Conservation (phyloP, 2,888 invertebrate species). For the Prosopocoilus inquinatus region DNA sequence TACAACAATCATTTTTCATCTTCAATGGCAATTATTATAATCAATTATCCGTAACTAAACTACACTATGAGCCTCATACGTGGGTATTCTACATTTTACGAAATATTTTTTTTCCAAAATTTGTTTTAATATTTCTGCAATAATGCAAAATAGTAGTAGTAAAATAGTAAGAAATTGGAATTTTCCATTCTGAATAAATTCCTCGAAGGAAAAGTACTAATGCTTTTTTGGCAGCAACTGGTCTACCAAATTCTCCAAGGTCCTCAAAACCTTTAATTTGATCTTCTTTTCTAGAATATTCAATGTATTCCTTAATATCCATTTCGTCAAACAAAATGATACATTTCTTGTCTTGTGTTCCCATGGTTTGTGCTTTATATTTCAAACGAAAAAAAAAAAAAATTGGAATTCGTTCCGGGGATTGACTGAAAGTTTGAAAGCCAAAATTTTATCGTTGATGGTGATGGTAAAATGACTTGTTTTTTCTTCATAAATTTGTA, state of each 20-base stretch:
- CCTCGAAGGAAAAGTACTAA: conserved; percentile 17
- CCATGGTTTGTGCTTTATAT: conserved; percentile 3
- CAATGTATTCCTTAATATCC: not conserved
- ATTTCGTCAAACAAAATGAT: conserved; percentile 12
- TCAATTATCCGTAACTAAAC: too few relatives aligned
- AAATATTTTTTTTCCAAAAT: conserved; percentile 1
- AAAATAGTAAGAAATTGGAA: conserved; percentile 17
- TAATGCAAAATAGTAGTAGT: too few relatives aligned
- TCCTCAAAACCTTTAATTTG: conserved; percentile 19
- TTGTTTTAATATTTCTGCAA: not conserved
- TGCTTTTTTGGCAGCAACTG: conserved; percentile 6
- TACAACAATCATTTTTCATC: too few relatives aligned
- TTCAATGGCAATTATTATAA: too few relatives aligned
- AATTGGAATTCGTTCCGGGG: not conserved
- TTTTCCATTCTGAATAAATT: conserved; percentile 17
- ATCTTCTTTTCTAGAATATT: conserved; percentile 7
- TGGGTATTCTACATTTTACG: too few relatives aligned
- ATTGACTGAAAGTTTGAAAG: not conserved
- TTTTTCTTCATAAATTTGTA: conserved; percentile 6
- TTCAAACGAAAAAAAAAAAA: conserved; percentile 6
- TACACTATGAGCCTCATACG: too few relatives aligned
- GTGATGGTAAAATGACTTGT: conserved; percentile 6
- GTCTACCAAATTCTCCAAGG: conserved; percentile 15
- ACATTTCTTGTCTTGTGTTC: conserved; percentile 3
- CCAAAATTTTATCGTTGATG: conserved; percentile 7